These are phyloP conservation scores for Reticulitermes speratus DNA, from an alignment of 1,140 invertebrate species.

Conservation along the genomic window DNA sequence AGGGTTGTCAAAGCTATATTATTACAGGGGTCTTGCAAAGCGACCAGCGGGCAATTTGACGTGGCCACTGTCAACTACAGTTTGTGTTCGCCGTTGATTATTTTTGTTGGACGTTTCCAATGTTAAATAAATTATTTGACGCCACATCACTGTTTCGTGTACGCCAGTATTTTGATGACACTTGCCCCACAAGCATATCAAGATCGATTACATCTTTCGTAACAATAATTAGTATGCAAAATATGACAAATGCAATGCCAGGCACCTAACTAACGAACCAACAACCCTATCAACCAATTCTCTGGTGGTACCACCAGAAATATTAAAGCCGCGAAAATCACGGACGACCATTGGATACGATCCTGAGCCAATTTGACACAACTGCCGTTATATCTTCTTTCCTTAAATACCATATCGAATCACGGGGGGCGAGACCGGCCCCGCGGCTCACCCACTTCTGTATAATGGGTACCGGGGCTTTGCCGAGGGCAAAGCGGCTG, in stretches of 20 bases:
- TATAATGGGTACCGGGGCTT: too few species aligned
- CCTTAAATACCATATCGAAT: too few species aligned
- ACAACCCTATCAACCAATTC: too few species aligned
- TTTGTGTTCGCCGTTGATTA: background rate
- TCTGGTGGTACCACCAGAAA: too few species aligned
- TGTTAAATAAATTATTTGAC: background rate
- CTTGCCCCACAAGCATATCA: background rate
- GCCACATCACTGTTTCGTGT: background rate
- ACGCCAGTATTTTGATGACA: background rate
- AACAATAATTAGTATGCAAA: background rate
- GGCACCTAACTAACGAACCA: too few species aligned
- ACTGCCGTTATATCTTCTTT: too few species aligned
- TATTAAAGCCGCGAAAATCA: too few species aligned
- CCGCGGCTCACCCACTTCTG: too few species aligned
- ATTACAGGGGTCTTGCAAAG: constrained; percentile 10
- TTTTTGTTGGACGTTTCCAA: background rate
- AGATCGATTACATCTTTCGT: background rate
- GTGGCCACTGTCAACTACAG: constrained; percentile 10
- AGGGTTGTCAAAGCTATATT: constrained; percentile 12
- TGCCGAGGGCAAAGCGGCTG: too few species aligned
- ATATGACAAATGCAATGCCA: background rate
- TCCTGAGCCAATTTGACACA: too few species aligned
- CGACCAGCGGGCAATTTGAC: constrained; percentile 12
- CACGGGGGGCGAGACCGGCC: too few species aligned
- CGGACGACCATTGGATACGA: too few species aligned